Evolutionary conservation across 2,888 invertebrate species (phyloP), one percentile per base, ranked within the genome.

Genomic region (Nemapogon koenigi): DNA sequence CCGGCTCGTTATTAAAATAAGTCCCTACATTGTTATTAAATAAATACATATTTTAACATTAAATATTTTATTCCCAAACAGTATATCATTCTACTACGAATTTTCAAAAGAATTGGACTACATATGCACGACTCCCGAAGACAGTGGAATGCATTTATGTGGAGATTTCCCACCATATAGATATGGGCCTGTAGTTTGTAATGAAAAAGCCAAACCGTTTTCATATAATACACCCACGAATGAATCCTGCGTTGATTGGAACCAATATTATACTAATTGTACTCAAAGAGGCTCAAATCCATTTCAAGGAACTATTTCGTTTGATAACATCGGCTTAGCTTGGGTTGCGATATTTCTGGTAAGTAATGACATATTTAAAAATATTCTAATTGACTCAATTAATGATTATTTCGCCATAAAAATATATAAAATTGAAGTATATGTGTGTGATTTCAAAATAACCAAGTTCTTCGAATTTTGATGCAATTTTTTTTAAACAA

Each of bases 331-430:
- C 57, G 99, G 99, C 47, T 87, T 99, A 55, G 99, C 99, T 16
- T 99, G 99, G 98, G 97, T 99, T 46, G 98, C 99, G 49, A 99
- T 99, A 72, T 99, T 99, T 81, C 86, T 99, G 84, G 98, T 97
- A 81, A 89, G 88, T 83, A 44, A 39, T 14, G n/a, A n/a, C n/a
- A n/a, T n/a, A n/a, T n/a, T n/a, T n/a, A n/a, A n/a, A n/a, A n/a
- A n/a, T n/a, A n/a, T n/a, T n/a, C n/a, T n/a, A n/a, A n/a, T n/a
- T n/a, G n/a, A n/a, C n/a, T n/a, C n/a, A n/a, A n/a, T n/a, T n/a
- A n/a, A n/a, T n/a, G n/a, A n/a, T n/a, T n/a, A n/a, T n/a, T n/a
- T n/a, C n/a, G n/a, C n/a, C n/a, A n/a, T n/a, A n/a, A n/a, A n/a
- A n/a, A n/a, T n/a, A n/a, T n/a, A n/a, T n/a, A n/a, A n/a, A n/a